Conservation (phyloP, 2,113 vertebrate genomes). For the Girardinichthys multiradiatus region DNA sequence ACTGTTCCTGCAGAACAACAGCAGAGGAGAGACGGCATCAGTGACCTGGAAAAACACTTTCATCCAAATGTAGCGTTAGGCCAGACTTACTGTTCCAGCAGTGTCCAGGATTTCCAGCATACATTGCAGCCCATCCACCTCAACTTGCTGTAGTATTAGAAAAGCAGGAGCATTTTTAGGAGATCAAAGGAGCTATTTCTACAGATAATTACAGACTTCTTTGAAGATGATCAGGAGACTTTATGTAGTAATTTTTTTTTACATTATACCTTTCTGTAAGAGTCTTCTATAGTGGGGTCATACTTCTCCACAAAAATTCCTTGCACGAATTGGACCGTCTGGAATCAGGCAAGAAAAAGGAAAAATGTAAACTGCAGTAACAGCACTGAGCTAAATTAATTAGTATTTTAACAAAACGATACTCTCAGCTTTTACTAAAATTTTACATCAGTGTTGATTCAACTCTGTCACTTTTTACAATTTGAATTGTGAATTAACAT, state of each 20-base stretch:
- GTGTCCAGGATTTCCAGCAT: conserved; percentile 99
- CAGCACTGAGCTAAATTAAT: not conserved
- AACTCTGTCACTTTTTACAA: not conserved
- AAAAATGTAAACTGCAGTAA: not conserved
- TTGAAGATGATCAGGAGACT: not conserved
- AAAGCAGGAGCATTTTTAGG: not conserved
- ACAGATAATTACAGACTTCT: not conserved
- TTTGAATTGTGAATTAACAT: not conserved
- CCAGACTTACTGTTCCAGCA: conserved; percentile 92
- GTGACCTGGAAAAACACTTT: not conserved
- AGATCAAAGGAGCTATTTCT: not conserved
- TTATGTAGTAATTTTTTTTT: not conserved
- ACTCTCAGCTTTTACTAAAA: not conserved
- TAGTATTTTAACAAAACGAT: not conserved
- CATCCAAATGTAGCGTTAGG: not conserved
- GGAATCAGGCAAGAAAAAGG: conserved; percentile 32
- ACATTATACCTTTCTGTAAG: conserved; percentile 95
- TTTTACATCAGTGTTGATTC: not conserved
- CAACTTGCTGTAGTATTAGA: conserved; percentile 89
- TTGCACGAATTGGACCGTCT: conserved; percentile 99
- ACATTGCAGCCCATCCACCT: conserved; percentile 98
- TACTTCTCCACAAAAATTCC: conserved; percentile 99
- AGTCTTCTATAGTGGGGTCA: conserved; percentile 99
- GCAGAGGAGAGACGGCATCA: conserved; percentile 10
- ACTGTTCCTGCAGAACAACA: conserved; percentile 87